Evolutionary conservation across 2,888 invertebrate genomes (phyloP).

Genomic region (Troides aeacus): DNA sequence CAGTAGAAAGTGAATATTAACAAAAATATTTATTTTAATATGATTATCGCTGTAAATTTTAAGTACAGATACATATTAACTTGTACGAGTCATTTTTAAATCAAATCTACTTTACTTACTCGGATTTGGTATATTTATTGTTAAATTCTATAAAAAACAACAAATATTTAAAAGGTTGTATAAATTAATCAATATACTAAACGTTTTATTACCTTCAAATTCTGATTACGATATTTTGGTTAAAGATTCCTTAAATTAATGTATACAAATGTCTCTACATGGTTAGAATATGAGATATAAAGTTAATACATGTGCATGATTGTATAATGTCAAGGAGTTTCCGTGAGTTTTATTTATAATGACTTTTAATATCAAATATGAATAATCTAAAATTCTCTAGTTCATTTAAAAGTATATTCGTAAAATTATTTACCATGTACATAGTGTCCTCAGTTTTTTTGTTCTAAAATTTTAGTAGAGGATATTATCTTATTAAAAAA

Average conservation of each 20-base stretch:
- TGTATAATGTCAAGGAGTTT: constrained; percentile 27
- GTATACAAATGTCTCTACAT: not conserved
- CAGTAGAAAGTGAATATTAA: too few relatives aligned
- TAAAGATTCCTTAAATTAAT: not conserved
- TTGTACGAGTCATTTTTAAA: too few relatives aligned
- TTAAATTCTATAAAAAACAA: not conserved
- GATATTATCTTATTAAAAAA: too few relatives aligned
- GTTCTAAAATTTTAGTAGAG: too few relatives aligned
- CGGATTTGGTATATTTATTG: too few relatives aligned
- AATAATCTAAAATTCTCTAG: not conserved
- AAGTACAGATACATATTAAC: too few relatives aligned
- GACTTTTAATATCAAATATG: constrained; percentile 7
- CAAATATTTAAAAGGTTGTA: not conserved
- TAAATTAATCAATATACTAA: not conserved
- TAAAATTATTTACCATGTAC: not conserved
- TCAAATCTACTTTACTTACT: too few relatives aligned
- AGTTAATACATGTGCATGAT: constrained; percentile 4
- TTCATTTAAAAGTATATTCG: not conserved
- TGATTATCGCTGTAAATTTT: too few relatives aligned
- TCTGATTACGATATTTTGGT: not conserved
- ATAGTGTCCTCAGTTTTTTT: too few relatives aligned
- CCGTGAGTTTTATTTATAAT: constrained; percentile 13
- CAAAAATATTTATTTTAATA: too few relatives aligned
- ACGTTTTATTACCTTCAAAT: not conserved
- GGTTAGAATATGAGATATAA: not conserved